Evolutionary conservation across 2,797 vertebrate species (phyloP).

Genomic region (Sebastes minor): DNA sequence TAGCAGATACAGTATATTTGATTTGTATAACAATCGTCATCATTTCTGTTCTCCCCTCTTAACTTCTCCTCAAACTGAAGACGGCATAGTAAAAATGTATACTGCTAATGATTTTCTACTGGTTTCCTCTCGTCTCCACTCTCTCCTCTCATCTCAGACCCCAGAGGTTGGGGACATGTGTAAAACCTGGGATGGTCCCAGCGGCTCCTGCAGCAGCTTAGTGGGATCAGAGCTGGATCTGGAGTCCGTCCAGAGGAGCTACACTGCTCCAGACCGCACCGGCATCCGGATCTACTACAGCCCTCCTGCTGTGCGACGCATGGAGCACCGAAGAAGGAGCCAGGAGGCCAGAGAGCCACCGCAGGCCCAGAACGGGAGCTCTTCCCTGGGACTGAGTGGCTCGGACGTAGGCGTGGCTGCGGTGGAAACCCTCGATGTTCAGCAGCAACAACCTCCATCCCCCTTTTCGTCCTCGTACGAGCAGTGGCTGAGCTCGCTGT

Average conservation of each 20-base stretch:
- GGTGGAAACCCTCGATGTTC: constrained; percentile 46
- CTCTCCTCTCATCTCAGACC: constrained; percentile 29
- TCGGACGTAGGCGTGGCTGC: constrained; percentile 64
- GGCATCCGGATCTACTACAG: constrained; percentile 99
- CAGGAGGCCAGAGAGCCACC: constrained; percentile 71
- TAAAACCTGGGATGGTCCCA: constrained; percentile 89
- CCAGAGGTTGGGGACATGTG: constrained; percentile 71
- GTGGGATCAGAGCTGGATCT: constrained; percentile 78
- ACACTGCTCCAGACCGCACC: constrained; percentile 94
- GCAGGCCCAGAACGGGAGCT: constrained; percentile 82
- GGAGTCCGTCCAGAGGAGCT: constrained; percentile 92
- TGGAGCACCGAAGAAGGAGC: constrained; percentile 78
- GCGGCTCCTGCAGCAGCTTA: constrained; percentile 69
- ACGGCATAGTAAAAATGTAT: not conserved
- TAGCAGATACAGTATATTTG: not conserved
- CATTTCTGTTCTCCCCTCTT: not conserved
- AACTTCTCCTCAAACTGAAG: not conserved
- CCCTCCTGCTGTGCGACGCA: constrained; percentile 90
- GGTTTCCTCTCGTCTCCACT: not conserved
- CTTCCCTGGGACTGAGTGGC: constrained; percentile 79
- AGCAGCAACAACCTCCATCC: constrained; percentile 38
- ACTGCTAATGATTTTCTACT: not conserved
- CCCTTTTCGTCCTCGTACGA: constrained; percentile 84
- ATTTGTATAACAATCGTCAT: not conserved
- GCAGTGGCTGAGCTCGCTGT: constrained; percentile 94